phyloP scores from a whole-genome alignment of 2,797 vertebrate genomes.

The Tokudaia muenninki region DNA sequence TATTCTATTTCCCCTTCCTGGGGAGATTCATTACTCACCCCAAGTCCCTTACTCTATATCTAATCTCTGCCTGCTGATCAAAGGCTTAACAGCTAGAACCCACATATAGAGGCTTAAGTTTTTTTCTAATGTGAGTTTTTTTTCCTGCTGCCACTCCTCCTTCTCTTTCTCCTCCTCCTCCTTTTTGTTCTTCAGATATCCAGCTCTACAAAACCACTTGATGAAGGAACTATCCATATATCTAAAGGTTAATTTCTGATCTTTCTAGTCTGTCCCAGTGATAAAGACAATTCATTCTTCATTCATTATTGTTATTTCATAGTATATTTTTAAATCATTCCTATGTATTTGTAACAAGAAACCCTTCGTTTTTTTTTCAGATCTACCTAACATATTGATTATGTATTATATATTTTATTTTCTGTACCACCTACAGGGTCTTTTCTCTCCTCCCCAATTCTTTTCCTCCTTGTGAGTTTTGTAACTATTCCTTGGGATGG shows the following conservation, averaged over 20 bases:
- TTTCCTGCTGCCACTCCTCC: neutral
- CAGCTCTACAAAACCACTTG: neutral
- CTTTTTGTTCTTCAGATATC: neutral
- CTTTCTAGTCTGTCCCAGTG: neutral
- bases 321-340: neutral
- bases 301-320: neutral
- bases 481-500: slow-evolving; percentile 66
- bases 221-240: neutral
- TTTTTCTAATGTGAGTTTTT: neutral
- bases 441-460: neutral
- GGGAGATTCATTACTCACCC: too few species aligned
- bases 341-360: slow-evolving; percentile 22
- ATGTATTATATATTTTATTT: slow-evolving; percentile 30
- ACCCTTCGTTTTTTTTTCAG: neutral
- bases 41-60: neutral
- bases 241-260: neutral
- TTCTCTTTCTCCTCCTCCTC: neutral
- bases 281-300: neutral
- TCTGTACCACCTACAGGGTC: slow-evolving; percentile 44
- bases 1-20: neutral
- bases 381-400: neutral
- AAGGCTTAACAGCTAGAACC: neutral
- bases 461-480: slow-evolving; percentile 73
- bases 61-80: neutral
- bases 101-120: neutral